Evolutionary conservation across 2,113 vertebrate species (phyloP), one percentile per base, ranked within the genome.

Genomic region (Leptobrachium ailaonicum): DNA sequence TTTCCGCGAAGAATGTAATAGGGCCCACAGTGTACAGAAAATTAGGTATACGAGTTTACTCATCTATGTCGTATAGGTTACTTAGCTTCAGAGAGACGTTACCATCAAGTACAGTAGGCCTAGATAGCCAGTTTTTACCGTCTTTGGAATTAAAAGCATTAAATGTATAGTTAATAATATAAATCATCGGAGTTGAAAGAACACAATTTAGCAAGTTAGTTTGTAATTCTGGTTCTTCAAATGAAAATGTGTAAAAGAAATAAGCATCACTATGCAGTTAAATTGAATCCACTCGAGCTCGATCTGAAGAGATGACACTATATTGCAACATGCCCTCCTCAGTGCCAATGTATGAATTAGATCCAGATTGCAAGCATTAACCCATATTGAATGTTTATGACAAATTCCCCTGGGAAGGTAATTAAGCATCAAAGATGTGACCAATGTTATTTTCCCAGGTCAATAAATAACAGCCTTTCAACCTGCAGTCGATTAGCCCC

Each of bases 91-190:
- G 20, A 32, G 20, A 32, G 20, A 32, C 20, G 20, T 32, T 32
- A 32, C 20, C 20, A 32, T 32, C 20, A 32, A 32, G 20, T 32
- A 32, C 20, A 32, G 20, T 32, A 32, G 20, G 1, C 20, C 20
- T 32, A 32, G 0, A 32, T 32, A 32, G 0, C 20, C 20, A 32
- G 20, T 32, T 32, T 32, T 32, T 32, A 32, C 20, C 0, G 20
- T 32, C 20, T 32, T 32, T 32, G 47, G 47, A 76, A 50, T 67
- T 32, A 67, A 41, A 67, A 67, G 75, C 40, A 76, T 67, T 67
- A 76, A 67, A 64, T 64, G 56, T 60, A 50, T 76, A 67, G 67
- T 67, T 76, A 32, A 76, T 54, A 76, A 76, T 47, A 67, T 8
- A 76, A 76, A 45, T n/a, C 74, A 67, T 67, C 40, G 40, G 63